phyloP scores from a whole-genome alignment of 2,113 vertebrate genomes.

The Fulmarus glacialis region DNA sequence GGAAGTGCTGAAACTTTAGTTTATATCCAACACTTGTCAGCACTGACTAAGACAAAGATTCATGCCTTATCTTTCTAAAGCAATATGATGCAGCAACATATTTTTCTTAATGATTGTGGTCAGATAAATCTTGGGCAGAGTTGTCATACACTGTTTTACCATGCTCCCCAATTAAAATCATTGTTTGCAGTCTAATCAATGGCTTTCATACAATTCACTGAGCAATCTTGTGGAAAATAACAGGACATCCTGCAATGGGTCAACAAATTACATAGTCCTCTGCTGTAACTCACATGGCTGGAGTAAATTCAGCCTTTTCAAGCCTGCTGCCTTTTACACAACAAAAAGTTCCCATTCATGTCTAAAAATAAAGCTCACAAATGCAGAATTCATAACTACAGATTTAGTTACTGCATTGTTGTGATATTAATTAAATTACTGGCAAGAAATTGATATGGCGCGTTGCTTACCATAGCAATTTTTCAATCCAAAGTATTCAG shows the following conservation, averaged over 20 bases:
- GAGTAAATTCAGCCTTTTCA: neutral
- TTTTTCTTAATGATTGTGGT: neutral
- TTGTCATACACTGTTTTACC: neutral
- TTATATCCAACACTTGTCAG: neutral
- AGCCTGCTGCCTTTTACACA: neutral
- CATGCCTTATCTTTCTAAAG: neutral
- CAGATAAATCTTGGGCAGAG: neutral
- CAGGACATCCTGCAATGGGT: neutral
- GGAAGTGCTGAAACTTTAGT: neutral
- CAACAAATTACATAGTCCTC: neutral
- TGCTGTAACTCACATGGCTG: neutral
- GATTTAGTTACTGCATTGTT: neutral
- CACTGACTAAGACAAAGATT: neutral
- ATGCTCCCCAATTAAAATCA: neutral
- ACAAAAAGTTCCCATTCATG: neutral
- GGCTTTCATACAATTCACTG: neutral
- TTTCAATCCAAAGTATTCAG: slow-evolving; percentile 5
- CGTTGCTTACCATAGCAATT: neutral
- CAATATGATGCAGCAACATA: neutral
- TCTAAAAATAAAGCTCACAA: neutral
- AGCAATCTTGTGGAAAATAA: neutral
- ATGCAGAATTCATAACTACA: neutral
- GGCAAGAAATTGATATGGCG: neutral
- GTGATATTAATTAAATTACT: slow-evolving; percentile 21
- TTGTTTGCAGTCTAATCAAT: neutral